These are phyloP conservation scores for Carassius auratus DNA, from an alignment of 2,113 vertebrate species.

Conservation along the genomic window DNA sequence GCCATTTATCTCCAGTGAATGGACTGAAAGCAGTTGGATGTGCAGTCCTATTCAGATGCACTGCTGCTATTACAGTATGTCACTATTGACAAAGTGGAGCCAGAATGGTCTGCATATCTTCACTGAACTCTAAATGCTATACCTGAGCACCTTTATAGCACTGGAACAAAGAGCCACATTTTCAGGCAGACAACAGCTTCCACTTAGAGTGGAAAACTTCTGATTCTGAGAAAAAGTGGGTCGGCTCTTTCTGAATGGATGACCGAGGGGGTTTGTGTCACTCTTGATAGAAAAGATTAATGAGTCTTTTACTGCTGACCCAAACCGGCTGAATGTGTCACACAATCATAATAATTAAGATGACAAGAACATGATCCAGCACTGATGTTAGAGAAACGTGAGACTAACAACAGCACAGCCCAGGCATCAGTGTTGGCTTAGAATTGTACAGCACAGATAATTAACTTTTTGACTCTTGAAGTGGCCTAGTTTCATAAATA, in stretches of 20 bases:
- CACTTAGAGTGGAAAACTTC: background rate
- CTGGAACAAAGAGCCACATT: conserved; percentile 1
- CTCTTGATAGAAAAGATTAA: background rate
- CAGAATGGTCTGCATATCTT: background rate
- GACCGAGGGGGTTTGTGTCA: background rate
- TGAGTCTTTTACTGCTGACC: background rate
- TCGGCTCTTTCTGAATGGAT: background rate
- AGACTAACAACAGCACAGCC: background rate
- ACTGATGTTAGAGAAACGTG: background rate
- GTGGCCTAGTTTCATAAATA: conserved; percentile 21
- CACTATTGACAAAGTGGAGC: background rate
- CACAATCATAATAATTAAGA: background rate
- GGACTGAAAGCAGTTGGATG: background rate
- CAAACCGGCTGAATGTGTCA: background rate
- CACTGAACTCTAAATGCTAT: background rate
- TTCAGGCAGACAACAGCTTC: background rate
- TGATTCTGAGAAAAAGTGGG: background rate
- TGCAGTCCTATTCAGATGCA: background rate
- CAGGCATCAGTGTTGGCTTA: conserved; percentile 9
- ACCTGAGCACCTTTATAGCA: background rate
- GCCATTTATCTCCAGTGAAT: background rate
- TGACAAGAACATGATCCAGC: background rate
- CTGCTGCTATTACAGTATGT: too few species aligned
- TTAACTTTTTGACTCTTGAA: conserved; percentile 20
- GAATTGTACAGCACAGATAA: background rate